Percentiles rank a stretch among this genome's conserved stretches.
These are phyloP conservation scores for Trichonephila clavata DNA, from an alignment of 1,140 invertebrate genomes.

Conservation along the genomic window DNA sequence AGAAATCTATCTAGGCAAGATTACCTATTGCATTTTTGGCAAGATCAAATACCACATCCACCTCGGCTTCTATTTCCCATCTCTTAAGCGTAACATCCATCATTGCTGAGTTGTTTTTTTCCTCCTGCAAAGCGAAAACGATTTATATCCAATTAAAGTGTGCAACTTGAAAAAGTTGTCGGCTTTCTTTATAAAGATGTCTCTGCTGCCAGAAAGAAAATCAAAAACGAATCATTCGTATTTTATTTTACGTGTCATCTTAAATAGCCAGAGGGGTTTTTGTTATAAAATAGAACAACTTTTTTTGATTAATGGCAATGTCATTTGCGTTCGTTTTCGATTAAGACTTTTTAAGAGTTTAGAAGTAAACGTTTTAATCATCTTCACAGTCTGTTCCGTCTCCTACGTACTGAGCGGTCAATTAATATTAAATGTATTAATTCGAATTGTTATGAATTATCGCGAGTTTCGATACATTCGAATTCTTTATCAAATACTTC, in stretches of 20 bases:
- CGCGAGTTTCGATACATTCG: not conserved
- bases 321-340: not conserved
- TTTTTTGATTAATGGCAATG: conserved; percentile 8
- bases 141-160: conserved; percentile 32
- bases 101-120: not conserved
- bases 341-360: conserved; percentile 2
- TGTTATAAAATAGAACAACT: not conserved
- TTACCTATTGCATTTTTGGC: not conserved
- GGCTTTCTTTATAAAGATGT: conserved; percentile 7
- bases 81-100: not conserved
- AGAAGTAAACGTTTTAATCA: conserved; percentile 25
- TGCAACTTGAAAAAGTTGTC: not conserved
- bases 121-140: conserved; percentile 10
- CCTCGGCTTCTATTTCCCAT: not conserved
- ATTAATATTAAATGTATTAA: no score
- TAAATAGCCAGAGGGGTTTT: not conserved
- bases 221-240: not conserved
- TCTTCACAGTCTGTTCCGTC: not conserved
- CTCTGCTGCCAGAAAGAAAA: not conserved
- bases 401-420: no score
- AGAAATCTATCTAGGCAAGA: not conserved
- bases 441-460: not conserved
- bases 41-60: not conserved
- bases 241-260: conserved; percentile 8
- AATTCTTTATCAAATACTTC: not conserved